Evolutionary conservation across 2,113 vertebrate genomes (phyloP).

Genomic region (Ifrita kowaldi): DNA sequence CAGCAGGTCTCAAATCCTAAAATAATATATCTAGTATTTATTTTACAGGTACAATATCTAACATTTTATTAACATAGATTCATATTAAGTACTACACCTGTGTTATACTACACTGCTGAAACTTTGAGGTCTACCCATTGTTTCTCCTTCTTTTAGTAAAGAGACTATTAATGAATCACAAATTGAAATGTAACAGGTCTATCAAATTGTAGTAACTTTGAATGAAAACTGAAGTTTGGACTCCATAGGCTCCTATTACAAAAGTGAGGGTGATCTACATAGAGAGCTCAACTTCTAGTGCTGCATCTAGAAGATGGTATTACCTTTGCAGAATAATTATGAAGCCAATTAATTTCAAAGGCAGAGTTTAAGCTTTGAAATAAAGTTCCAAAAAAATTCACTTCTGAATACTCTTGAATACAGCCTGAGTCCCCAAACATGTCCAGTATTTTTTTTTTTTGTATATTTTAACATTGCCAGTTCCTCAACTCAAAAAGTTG

Average conservation of each 20-base stretch:
- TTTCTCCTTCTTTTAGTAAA: background rate
- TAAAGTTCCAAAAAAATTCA: background rate
- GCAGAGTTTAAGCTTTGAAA: background rate
- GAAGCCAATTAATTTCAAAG: background rate
- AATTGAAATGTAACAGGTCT: background rate
- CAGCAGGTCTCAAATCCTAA: background rate
- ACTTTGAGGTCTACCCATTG: background rate
- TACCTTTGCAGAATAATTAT: background rate
- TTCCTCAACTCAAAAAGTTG: background rate
- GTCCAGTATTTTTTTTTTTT: background rate
- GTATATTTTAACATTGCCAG: background rate
- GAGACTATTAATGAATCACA: background rate
- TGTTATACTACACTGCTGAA: background rate
- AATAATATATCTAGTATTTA: background rate
- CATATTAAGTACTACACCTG: background rate
- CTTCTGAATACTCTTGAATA: background rate
- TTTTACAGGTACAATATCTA: background rate
- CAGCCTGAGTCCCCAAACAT: fast-evolving
- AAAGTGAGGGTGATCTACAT: background rate
- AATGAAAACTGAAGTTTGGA: background rate
- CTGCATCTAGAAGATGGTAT: background rate
- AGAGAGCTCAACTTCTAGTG: background rate
- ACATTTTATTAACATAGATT: background rate
- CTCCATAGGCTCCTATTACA: background rate
- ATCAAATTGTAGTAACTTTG: background rate